phyloP scores from a whole-genome alignment of 2,113 vertebrate species.

The Physeter macrocephalus region DNA sequence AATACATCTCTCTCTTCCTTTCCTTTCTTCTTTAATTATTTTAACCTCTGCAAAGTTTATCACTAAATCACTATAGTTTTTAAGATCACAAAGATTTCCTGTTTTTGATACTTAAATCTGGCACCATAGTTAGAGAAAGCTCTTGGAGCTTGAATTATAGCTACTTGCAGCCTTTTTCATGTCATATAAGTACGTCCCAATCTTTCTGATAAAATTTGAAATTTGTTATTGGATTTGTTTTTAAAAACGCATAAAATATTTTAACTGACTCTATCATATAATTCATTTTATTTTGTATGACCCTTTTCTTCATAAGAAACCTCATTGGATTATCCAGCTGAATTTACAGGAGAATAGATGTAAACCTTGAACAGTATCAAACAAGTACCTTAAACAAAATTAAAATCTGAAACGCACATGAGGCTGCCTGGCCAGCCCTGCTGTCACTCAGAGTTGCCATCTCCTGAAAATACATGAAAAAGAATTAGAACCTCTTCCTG shows the following conservation, averaged over 20 bases:
- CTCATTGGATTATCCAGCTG: background rate
- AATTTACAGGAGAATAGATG: background rate
- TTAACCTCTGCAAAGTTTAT: background rate
- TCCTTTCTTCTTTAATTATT: background rate
- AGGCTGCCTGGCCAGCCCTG: background rate
- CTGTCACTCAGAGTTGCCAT: too few species aligned
- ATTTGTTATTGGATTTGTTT: background rate
- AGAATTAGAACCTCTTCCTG: background rate
- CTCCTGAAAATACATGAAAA: background rate
- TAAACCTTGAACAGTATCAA: background rate
- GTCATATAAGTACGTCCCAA: background rate
- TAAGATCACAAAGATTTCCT: background rate
- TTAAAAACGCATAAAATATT: background rate
- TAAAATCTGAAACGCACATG: accelerated
- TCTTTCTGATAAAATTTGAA: background rate
- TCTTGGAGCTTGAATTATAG: background rate
- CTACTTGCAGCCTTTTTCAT: background rate
- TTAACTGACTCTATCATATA: background rate
- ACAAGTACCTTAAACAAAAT: background rate
- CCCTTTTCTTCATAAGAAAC: background rate
- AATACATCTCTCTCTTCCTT: background rate
- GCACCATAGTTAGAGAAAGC: background rate
- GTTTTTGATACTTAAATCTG: background rate
- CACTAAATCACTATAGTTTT: background rate
- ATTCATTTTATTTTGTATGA: background rate